These are phyloP conservation scores for Myocastor coypus DNA, from an alignment of 2,113 vertebrate genomes.

Conservation along the genomic window DNA sequence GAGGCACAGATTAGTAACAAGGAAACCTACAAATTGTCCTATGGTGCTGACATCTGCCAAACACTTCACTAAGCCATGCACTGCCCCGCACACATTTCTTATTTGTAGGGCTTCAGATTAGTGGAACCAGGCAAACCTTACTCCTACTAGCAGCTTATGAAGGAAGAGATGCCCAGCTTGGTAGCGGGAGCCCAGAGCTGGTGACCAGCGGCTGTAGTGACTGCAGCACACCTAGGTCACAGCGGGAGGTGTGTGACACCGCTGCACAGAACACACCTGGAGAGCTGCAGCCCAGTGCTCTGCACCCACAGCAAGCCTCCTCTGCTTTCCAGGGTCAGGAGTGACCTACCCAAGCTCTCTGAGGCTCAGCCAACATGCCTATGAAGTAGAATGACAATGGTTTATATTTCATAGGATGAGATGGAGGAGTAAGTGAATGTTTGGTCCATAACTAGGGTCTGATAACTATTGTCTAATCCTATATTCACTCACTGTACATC, in stretches of 20 bases:
- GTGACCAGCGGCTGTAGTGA: fast-evolving
- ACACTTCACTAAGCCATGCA: fast-evolving
- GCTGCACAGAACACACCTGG: fast-evolving
- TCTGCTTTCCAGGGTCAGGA: neutral
- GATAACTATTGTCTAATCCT: too few relatives aligned
- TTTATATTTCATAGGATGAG: neutral
- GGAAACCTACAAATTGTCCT: fast-evolving
- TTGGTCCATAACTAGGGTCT: too few relatives aligned
- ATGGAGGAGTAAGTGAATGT: neutral
- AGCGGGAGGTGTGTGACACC: fast-evolving
- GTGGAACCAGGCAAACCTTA: fast-evolving
- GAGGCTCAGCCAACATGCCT: neutral
- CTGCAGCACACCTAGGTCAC: fast-evolving
- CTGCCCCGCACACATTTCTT: fast-evolving
- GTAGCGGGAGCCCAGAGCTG: neutral
- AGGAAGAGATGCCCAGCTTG: neutral
- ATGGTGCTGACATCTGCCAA: too few relatives aligned
- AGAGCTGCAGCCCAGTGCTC: fast-evolving
- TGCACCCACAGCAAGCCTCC: fast-evolving
- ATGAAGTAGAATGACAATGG: neutral
- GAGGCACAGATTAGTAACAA: fast-evolving
- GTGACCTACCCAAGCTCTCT: neutral
- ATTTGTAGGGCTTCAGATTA: neutral
- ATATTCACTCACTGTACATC: fast-evolving
- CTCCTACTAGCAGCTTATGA: neutral